A percentile compares a stretch with the other conserved stretches of the same genome.
Conservation (phyloP, 2,888 invertebrate genomes). For the Leucoma salicis region DNA sequence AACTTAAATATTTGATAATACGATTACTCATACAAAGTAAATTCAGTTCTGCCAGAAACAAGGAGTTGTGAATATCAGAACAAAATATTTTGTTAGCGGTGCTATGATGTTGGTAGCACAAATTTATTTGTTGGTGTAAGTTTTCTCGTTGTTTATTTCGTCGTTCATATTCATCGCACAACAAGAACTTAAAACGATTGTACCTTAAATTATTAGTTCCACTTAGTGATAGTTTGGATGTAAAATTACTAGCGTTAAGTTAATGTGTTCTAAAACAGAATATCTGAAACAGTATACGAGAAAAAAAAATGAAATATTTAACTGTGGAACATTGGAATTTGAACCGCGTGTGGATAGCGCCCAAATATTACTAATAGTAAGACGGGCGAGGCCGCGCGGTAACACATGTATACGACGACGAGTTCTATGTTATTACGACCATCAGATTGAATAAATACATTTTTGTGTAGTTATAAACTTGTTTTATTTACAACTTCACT, state of each 20-base stretch:
- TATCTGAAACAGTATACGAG: conserved; percentile 82
- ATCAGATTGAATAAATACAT: conserved; percentile 79
- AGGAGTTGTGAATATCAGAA: conserved; percentile 68
- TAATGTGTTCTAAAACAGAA: conserved; percentile 78
- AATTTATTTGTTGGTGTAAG: conserved; percentile 41
- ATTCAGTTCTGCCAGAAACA: conserved; percentile 15
- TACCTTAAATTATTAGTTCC: conserved; percentile 39
- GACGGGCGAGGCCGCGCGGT: conserved; percentile 57
- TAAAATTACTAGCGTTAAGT: conserved; percentile 65
- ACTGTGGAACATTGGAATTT: conserved; percentile 57
- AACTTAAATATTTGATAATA: background rate
- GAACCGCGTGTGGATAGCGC: conserved; percentile 50
- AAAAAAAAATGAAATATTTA: conserved; percentile 57
- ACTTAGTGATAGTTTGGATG: conserved; percentile 57
- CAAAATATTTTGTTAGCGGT: conserved; percentile 61
- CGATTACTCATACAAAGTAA: background rate
- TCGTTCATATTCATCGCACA: conserved; percentile 40
- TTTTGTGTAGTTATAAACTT: conserved; percentile 76
- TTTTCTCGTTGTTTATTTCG: conserved; percentile 52
- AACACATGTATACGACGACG: conserved; percentile 76
- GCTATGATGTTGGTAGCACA: conserved; percentile 65
- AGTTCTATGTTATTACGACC: conserved; percentile 80
- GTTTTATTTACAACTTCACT: conserved; percentile 44
- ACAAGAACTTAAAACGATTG: conserved; percentile 29
- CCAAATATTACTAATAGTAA: conserved; percentile 30